Percentiles rank a stretch among this genome's conserved stretches.
phyloP scores from a whole-genome alignment of 2,797 vertebrate genomes.

The Chelidonichthys spinosus region DNA sequence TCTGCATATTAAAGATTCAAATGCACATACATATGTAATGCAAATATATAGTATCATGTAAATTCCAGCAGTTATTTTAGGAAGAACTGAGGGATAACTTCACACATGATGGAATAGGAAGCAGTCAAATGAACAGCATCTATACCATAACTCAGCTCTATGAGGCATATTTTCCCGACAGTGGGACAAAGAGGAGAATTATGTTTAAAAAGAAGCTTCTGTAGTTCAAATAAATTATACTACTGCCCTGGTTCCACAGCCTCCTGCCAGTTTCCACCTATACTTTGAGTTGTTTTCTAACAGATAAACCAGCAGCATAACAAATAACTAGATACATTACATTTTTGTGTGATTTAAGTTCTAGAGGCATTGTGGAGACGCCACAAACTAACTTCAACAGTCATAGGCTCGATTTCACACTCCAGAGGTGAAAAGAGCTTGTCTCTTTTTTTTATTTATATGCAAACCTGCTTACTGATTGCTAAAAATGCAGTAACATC shows the following conservation, averaged over 20 bases:
- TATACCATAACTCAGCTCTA: slow-evolving; percentile 15
- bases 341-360: neutral
- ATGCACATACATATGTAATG: neutral
- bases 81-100: slow-evolving; percentile 4
- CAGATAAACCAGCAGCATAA: slow-evolving; percentile 2
- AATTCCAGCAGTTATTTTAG: slow-evolving; percentile 11
- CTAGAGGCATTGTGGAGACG: neutral
- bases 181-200: neutral
- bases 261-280: neutral
- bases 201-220: slow-evolving; percentile 15
- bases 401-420: neutral
- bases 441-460: neutral
- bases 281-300: neutral
- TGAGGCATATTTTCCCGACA: slow-evolving; percentile 5
- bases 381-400: neutral
- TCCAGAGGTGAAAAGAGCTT: neutral
- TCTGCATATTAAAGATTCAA: neutral
- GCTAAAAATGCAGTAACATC: neutral
- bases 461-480: neutral
- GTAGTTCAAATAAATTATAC: slow-evolving; percentile 8
- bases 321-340: neutral
- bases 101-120: slow-evolving; percentile 27
- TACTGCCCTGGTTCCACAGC: neutral
- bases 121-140: slow-evolving; percentile 13
- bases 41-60: neutral